A percentile compares a stretch with the other conserved stretches of the same genome.
These are phyloP conservation scores for Felis catus DNA, from an alignment of 2,113 vertebrate species.

Conservation along the genomic window F.catus_Fca126_mat1.0 CM031419.1:143569501-143570000, in stretches of 20 bases:
- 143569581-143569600: not conserved
- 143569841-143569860: not conserved
- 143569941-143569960: not conserved
- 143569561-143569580: not conserved
- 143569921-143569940: not conserved
- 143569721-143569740: conserved; percentile 22
- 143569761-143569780: not conserved
- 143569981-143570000: not conserved
- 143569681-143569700: not conserved
- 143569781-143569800: not conserved
- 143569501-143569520: not conserved
- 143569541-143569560: not conserved
- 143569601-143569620: not conserved
- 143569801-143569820: not conserved
- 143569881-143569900: not conserved
- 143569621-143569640: not conserved
- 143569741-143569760: conserved; percentile 28
- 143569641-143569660: not conserved
- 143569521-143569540: not conserved
- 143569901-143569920: not conserved
- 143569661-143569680: not conserved
- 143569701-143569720: not conserved
- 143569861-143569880: not conserved
- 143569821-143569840: not conserved
- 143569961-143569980: not conserved